Percentiles rank a stretch among this genome's conserved stretches.
These are phyloP conservation scores for Heliothis subflexa DNA, from an alignment of 1,140 invertebrate genomes.

Conservation along the genomic window DNA sequence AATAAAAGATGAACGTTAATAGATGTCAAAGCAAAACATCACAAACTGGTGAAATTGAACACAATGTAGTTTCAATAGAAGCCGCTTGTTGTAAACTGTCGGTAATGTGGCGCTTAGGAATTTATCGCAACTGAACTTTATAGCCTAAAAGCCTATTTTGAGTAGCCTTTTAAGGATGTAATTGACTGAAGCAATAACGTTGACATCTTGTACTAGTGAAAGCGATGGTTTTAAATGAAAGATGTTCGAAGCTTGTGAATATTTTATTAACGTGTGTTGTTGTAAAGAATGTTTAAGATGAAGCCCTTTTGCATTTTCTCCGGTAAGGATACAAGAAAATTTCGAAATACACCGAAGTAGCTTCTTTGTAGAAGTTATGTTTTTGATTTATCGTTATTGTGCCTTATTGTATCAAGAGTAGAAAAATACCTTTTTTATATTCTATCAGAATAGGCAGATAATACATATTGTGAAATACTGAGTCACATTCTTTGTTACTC, in stretches of 20 bases:
- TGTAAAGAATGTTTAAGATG: background rate
- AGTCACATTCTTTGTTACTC: too few relatives aligned
- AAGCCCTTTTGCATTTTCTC: background rate
- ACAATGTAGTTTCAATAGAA: constrained; percentile 18
- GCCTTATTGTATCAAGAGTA: too few relatives aligned
- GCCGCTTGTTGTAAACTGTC: constrained; percentile 27
- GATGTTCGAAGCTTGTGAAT: background rate
- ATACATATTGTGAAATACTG: too few relatives aligned
- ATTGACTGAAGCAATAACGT: constrained; percentile 35
- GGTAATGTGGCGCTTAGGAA: constrained; percentile 32
- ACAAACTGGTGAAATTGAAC: constrained; percentile 31
- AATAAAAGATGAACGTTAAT: background rate
- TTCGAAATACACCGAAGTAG: too few relatives aligned
- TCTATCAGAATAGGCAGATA: too few relatives aligned
- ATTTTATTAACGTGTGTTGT: background rate
- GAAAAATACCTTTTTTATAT: too few relatives aligned
- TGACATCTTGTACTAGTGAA: constrained; percentile 28
- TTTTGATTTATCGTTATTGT: too few relatives aligned
- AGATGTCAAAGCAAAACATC: background rate
- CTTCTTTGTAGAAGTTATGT: too few relatives aligned
- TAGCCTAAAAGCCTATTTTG: constrained; percentile 28
- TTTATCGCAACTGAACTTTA: constrained; percentile 24
- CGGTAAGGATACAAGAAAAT: too few relatives aligned
- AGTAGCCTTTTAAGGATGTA: constrained; percentile 32
- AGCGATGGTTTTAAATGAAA: constrained; percentile 34